Percentiles rank a stretch among this genome's conserved stretches.
These are phyloP conservation scores for Ispidina lecontei DNA, from an alignment of 2,797 vertebrate species.

Conservation along the genomic window DNA sequence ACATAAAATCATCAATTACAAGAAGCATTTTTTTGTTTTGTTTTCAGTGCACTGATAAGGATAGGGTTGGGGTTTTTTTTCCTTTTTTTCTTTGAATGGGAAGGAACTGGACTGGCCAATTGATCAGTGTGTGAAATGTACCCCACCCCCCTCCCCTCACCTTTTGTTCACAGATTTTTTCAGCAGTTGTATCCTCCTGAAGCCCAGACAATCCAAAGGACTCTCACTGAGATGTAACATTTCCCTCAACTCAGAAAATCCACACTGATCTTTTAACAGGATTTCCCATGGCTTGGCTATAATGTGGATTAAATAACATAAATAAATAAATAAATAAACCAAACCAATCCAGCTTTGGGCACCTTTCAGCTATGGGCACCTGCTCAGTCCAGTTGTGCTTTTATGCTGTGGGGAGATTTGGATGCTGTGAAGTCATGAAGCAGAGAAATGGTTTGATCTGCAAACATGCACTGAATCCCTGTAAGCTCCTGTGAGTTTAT, in stretches of 20 bases:
- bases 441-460: not conserved
- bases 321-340: not conserved
- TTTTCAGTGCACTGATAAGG: not conserved
- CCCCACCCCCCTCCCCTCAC: no score
- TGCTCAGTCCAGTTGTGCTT: not conserved
- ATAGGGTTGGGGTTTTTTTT: no score
- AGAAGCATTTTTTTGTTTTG: not conserved
- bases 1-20: not conserved
- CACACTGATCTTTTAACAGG: constrained; percentile 17
- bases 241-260: constrained; percentile 13
- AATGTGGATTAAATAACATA: constrained; percentile 18
- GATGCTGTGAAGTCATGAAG: not conserved
- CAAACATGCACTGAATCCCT: not conserved
- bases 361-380: not conserved
- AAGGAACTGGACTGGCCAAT: not conserved
- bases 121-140: not conserved
- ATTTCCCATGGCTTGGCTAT: not conserved
- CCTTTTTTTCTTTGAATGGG: not conserved
- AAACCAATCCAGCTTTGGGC: not conserved
- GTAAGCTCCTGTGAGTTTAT: not conserved
- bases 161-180: not conserved
- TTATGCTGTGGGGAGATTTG: not conserved
- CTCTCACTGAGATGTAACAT: not conserved
- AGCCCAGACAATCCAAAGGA: not conserved
- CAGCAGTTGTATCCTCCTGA: not conserved